Evolutionary conservation across 2,888 invertebrate species (phyloP), one percentile per base, ranked within the genome.

Genomic region (Piscicola geometra): DNA sequence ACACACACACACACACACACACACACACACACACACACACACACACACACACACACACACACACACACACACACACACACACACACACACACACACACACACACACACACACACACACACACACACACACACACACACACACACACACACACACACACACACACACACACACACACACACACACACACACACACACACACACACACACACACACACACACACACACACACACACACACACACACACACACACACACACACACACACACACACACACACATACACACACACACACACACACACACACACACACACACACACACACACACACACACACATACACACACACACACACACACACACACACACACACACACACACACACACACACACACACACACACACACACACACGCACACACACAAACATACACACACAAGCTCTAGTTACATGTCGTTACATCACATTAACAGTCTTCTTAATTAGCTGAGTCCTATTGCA

Each of bases 101-200:
- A 73, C 12, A 73, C 60, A 73, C 30, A 66, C 73, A 73, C 21
- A 69, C n/a, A 73, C 30, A 66, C 64, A 73, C 12, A 73, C 64
- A 73, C 30, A 73, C 60, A 66, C n/a, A 72, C 72, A 73, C 21
- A 73, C 64, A 73, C 9, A 73, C 73, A 73, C 30, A 73, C 64
- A 73, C 30, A 28, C 64, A 60, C 12, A 73, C 60, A n/a, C 25
- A 68, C 60, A 66, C 28, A 66, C 56, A 73, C 18, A 73, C 73
- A 66, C 12, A 66, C n/a, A 73, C 9, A 60, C 73, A 73, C 30
- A 60, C 73, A 73, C 28, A 25, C 12, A 73, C 9, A 73, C 64
- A 25, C 21, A 68, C 25, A 73, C n/a, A 73, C 60, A 66, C 9
- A 60, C 73, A 66, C 18, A 60, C 12, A 73, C 15, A 68, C 28